Base-by-base conservation (phyloP, 2,113 vertebrate species). In the Corythoichthys haematopterus region DNA sequence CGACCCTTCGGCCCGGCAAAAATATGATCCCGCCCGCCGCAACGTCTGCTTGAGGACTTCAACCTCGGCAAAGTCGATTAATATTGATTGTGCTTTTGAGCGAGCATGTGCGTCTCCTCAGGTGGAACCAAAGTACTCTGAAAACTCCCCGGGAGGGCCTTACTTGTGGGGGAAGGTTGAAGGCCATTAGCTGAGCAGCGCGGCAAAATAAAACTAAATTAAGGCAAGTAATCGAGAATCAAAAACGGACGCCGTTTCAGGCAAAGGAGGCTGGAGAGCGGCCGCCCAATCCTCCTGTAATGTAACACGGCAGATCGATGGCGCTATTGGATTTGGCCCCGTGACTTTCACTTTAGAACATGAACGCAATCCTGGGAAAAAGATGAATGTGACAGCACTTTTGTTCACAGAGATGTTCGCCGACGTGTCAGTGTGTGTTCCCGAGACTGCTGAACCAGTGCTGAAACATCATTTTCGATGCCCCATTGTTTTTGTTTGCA, bases 41-140 rank as follows among this genome's bases (percentile, higher is more conserved):
- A 81, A 78, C 80, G 72, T 78, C 70, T 71, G 74, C 77, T 80
- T 65, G 47, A 81, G 74, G 85, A 63, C 77, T 53, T 61, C 76
- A 67, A 37, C 33, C 72, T 53, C 58, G 59, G 33, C 48, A 63
- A 14, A 88, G 79, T 88, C 85, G 71, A 90, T 90, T 86, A 80
- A 83, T 89, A 90, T 90, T 86, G 89, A 90, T 91, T 80, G 84
- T 80, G 84, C 83, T 70, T 82, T 84, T 87, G 82, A 82, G 80
- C 68, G 62, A 83, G 79, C 83, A 70, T 87, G 81, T 83, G 88
- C 67, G 81, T 84, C 80, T 84, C 74, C 82, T 90, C 89, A 87
- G 84, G 85, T 90, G 83, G 85, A 89, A 89, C 85, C 76, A 70
- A 85, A 90, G 85, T 75, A 85, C 85, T 89, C 64, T 74, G 78